Percentiles rank a stretch among this genome's conserved stretches.
These are phyloP conservation scores for Darevskia mixta DNA, from an alignment of 2,797 vertebrate genomes.

Conservation along the genomic window DNA sequence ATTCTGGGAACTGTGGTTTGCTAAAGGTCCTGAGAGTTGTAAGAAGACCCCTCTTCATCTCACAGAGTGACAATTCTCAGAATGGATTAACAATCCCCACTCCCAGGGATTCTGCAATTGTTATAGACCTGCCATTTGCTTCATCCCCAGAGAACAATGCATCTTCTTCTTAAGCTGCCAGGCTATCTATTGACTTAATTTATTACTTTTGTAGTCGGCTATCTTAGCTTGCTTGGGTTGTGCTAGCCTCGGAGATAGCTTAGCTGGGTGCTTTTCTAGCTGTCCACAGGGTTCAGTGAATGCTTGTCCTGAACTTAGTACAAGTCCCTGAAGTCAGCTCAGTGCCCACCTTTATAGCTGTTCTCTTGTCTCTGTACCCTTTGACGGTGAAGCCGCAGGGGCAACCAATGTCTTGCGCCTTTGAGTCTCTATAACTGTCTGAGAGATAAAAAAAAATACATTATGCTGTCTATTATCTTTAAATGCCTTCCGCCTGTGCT, in stretches of 20 bases:
- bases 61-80: too few species aligned
- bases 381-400: slow-evolving; percentile 35
- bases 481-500: slow-evolving; percentile 42
- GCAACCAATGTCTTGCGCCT: neutral
- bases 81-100: too few species aligned
- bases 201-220: neutral
- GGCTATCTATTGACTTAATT: neutral
- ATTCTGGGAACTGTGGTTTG: too few species aligned
- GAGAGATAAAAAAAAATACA: neutral
- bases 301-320: slow-evolving; percentile 16
- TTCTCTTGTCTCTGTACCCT: slow-evolving; percentile 15
- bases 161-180: neutral
- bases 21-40: too few species aligned
- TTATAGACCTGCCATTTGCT: neutral
- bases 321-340: slow-evolving; percentile 17
- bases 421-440: slow-evolving; percentile 19
- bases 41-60: too few species aligned
- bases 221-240: neutral
- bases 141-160: neutral
- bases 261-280: neutral
- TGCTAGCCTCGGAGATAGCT: neutral
- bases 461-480: slow-evolving; percentile 29
- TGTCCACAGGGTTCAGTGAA: slow-evolving; percentile 11
- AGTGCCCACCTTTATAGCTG: slow-evolving; percentile 17
- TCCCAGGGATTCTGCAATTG: neutral